Evolutionary conservation across 1,140 invertebrate species (phyloP).

Genomic region (Oscheius sp.): DNA sequence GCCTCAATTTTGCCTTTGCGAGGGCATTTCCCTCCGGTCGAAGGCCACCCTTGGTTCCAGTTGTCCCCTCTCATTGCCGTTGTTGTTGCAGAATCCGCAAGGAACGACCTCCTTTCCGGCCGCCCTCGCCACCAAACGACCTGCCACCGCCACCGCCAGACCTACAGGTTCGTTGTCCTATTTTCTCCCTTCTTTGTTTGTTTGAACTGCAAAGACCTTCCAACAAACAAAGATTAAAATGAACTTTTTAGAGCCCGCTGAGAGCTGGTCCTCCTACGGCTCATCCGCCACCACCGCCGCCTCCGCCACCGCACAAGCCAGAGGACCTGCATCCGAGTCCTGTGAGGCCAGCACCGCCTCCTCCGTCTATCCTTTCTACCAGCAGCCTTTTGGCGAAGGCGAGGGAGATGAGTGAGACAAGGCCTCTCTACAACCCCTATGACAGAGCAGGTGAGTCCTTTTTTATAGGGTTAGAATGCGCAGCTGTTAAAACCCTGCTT

Average conservation of each 20-base stretch:
- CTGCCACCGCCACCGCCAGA: not conserved
- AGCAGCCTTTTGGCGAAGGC: not conserved
- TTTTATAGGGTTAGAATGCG: not conserved
- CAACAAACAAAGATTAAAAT: not conserved
- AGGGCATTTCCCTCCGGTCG: too few relatives aligned
- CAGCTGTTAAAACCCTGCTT: not conserved
- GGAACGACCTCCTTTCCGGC: not conserved
- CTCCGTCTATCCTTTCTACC: not conserved
- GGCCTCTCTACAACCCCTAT: not conserved
- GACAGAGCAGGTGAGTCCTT: not conserved
- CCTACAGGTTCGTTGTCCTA: not conserved
- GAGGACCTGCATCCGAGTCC: not conserved
- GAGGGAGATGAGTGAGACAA: not conserved
- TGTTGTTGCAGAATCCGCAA: not conserved
- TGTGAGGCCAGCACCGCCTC: not conserved
- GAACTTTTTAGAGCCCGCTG: not conserved
- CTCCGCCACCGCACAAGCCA: not conserved
- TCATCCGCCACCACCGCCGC: not conserved
- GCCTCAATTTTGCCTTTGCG: too few relatives aligned
- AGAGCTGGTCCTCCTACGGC: not conserved
- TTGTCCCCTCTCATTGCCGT: too few relatives aligned
- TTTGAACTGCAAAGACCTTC: not conserved
- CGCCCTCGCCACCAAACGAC: not conserved
- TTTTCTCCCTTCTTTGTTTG: not conserved
- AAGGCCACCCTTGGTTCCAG: too few relatives aligned